A percentile compares a stretch with the other conserved stretches of the same genome.
phyloP scores from a whole-genome alignment of 2,888 invertebrate species.

The Cataglyphis altisquamis region DNA sequence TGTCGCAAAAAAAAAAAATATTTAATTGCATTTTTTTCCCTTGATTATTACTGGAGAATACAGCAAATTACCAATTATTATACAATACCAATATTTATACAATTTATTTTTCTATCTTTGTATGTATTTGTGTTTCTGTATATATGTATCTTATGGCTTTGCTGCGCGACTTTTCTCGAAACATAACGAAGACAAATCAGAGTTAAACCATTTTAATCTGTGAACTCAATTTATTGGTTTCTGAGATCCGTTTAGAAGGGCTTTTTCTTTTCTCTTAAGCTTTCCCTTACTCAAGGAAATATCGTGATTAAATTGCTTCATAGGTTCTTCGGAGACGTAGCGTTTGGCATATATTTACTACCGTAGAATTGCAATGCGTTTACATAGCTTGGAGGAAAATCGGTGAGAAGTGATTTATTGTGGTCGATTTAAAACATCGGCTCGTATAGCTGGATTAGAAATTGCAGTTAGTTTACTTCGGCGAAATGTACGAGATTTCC shows the following conservation, averaged over 20 bases:
- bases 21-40: not conserved
- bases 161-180: not conserved
- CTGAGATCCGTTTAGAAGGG: not conserved
- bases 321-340: conserved; percentile 11
- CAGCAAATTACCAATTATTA: not conserved
- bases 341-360: conserved; percentile 18
- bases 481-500: conserved; percentile 63
- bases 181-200: not conserved
- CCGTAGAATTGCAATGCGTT: conserved; percentile 26
- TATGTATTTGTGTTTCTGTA: not conserved
- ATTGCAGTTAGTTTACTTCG: conserved; percentile 63
- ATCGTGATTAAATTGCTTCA: conserved; percentile 47
- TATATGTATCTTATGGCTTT: no score
- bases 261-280: conserved; percentile 13
- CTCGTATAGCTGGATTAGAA: conserved; percentile 64
- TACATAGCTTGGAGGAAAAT: conserved; percentile 29
- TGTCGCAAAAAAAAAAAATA: not conserved
- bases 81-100: not conserved
- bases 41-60: not conserved
- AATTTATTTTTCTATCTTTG: not conserved
- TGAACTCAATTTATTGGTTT: conserved; percentile 32
- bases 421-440: conserved; percentile 42
- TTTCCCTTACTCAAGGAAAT: conserved; percentile 31
- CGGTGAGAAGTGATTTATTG: conserved; percentile 51
- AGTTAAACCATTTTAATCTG: conserved; percentile 8